These are phyloP conservation scores for Drosophila bunnanda DNA, from an alignment of 2,888 invertebrate genomes.

Conservation along the genomic window DNA sequence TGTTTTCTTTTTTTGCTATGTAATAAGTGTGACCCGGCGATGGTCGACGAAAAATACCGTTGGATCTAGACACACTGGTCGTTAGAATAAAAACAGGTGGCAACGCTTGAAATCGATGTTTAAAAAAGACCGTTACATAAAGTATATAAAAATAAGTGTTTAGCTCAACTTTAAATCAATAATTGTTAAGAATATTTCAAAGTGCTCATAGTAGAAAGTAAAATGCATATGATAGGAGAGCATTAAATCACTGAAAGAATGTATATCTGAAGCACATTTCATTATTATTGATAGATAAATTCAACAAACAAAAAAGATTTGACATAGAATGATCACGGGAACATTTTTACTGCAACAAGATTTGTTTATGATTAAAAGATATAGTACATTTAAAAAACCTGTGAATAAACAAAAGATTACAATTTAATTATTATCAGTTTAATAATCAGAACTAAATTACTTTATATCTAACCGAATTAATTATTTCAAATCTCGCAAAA, in stretches of 20 bases:
- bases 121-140: background rate
- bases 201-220: background rate
- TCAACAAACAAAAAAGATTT: background rate
- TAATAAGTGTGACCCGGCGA: background rate
- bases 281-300: background rate
- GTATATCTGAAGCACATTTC: background rate
- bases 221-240: background rate
- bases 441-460: background rate
- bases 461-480: background rate
- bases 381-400: no score
- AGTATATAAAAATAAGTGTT: background rate
- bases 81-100: background rate
- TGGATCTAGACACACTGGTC: background rate
- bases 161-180: background rate
- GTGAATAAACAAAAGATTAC: no score
- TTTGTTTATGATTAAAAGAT: background rate
- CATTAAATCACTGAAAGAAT: background rate
- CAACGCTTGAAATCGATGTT: background rate
- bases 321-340: background rate
- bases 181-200: background rate
- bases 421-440: background rate
- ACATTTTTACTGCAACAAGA: no score
- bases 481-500: background rate
- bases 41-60: background rate
- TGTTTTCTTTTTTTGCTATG: constrained; percentile 4